These are phyloP conservation scores for Sebastes ruberrimus DNA, from an alignment of 2,797 vertebrate species.

Conservation along the genomic window DNA sequence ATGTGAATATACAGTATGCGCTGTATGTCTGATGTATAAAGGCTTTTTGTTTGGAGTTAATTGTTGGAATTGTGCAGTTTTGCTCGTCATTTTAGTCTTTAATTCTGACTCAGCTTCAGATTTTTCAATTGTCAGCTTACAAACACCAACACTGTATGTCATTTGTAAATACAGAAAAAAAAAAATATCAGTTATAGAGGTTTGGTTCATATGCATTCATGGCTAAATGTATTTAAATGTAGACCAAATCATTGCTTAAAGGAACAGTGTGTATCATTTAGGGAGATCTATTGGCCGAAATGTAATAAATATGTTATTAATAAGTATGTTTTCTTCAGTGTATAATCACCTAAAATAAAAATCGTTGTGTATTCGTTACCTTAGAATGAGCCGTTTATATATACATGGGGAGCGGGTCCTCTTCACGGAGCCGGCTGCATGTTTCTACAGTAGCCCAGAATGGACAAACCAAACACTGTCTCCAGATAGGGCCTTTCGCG, in stretches of 20 bases:
- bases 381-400: background rate
- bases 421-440: background rate
- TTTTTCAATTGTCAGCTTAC: background rate
- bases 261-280: no score
- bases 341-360: background rate
- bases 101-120: background rate
- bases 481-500: background rate
- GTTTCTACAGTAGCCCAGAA: background rate
- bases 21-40: background rate
- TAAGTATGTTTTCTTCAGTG: background rate
- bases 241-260: background rate
- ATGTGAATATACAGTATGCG: conserved; percentile 13
- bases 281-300: no score
- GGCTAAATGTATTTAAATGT: background rate
- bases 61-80: background rate
- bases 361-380: background rate
- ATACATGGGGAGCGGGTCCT: rapidly evolving
- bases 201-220: background rate
- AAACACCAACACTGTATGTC: background rate
- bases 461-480: no score
- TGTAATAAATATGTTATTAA: no score
- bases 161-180: background rate
- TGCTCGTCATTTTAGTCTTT: background rate
- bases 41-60: background rate
- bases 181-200: background rate